Percentiles rank a stretch among this genome's conserved stretches.
These are phyloP conservation scores for mouse (Mus musculus) DNA, from an alignment of 2,113 vertebrate species.

Conservation along the genomic window DNA sequence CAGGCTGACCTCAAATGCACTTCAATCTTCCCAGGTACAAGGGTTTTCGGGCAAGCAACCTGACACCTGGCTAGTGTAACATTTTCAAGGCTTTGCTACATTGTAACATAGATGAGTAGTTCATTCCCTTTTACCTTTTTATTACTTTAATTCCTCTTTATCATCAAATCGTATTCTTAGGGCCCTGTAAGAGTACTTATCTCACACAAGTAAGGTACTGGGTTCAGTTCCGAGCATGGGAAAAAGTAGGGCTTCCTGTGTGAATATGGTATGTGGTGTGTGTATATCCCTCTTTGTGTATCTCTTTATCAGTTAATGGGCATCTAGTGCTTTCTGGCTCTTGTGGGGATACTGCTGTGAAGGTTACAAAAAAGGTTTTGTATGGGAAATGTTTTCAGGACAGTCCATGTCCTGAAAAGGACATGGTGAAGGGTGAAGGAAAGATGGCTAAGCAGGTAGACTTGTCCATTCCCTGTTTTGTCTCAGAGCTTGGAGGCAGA, in stretches of 20 bases:
- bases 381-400: neutral
- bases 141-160: conserved; percentile 3
- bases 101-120: neutral
- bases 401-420: too few species aligned
- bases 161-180: neutral
- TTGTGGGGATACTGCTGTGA: neutral
- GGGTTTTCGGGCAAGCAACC: neutral
- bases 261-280: neutral
- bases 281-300: neutral
- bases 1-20: neutral
- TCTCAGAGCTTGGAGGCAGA: neutral
- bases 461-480: neutral
- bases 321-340: neutral
- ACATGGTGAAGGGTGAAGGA: too few species aligned
- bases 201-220: neutral
- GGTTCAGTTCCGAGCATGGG: neutral
- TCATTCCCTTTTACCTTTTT: neutral
- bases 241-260: neutral
- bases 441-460: neutral
- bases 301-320: neutral
- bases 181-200: too few species aligned
- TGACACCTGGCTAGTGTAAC: neutral
- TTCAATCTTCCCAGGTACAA: neutral
- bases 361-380: neutral
- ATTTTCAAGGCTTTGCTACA: neutral